phyloP scores from a whole-genome alignment of 2,113 vertebrate genomes.

The Pomatostomus ruficeps region DNA sequence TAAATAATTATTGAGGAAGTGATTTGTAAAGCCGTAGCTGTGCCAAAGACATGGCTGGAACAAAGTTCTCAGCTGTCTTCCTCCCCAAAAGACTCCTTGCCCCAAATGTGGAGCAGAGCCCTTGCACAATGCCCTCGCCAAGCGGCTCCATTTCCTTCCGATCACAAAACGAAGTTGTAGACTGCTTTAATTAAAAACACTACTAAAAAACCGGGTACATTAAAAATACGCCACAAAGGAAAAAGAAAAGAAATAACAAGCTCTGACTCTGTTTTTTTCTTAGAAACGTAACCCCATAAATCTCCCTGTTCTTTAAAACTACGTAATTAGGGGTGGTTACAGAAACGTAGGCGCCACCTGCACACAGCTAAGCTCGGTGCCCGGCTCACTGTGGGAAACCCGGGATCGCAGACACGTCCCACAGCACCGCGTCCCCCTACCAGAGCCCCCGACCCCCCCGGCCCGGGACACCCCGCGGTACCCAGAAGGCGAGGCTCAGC shows the following conservation, averaged over 20 bases:
- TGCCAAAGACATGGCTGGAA: background rate
- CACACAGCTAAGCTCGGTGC: rapidly evolving
- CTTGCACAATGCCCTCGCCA: rapidly evolving
- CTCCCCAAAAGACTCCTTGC: background rate
- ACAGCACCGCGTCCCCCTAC: rapidly evolving
- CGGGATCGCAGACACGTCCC: rapidly evolving
- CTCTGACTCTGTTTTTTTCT: rapidly evolving
- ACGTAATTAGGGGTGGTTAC: no score
- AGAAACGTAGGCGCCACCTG: rapidly evolving
- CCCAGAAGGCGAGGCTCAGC: constrained; percentile 41
- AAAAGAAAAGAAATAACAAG: background rate
- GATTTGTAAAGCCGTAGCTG: background rate
- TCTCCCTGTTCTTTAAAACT: background rate
- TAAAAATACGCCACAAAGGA: background rate
- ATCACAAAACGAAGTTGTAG: rapidly evolving
- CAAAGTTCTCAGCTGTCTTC: background rate
- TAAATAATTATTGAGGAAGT: background rate
- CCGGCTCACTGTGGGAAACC: rapidly evolving
- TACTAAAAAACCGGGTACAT: rapidly evolving
- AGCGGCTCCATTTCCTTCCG: rapidly evolving
- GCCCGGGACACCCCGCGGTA: background rate
- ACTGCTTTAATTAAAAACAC: background rate
- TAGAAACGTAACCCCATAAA: background rate
- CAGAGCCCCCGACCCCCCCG: background rate
- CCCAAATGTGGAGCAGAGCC: background rate